A percentile compares a stretch with the other conserved stretches of the same genome.
phyloP scores from a whole-genome alignment of 2,113 vertebrate species.

The Corythoichthys intestinalis region DNA sequence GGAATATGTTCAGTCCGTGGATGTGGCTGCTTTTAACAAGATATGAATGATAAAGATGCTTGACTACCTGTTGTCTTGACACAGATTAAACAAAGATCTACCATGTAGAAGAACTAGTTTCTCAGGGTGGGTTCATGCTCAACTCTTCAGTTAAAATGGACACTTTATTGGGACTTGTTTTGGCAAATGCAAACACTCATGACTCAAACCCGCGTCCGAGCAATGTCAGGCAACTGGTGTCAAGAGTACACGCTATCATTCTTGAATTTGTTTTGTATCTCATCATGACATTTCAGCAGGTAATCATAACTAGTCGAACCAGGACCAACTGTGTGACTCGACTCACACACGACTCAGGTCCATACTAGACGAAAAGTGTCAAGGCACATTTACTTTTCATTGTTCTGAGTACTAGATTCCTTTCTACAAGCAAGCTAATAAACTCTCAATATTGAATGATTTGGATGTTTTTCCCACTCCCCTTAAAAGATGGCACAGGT shows the following conservation, averaged over 20 bases:
- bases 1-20: constrained; percentile 92
- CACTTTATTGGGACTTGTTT: not conserved
- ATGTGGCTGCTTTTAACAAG: constrained; percentile 96
- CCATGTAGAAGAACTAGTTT: not conserved
- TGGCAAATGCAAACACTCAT: not conserved
- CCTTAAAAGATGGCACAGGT: no score
- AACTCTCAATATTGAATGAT: constrained; percentile 25
- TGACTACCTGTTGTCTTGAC: not conserved
- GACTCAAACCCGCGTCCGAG: not conserved
- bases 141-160: not conserved
- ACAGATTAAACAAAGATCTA: not conserved
- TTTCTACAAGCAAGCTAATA: constrained; percentile 31
- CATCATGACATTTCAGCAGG: not conserved
- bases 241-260: not conserved
- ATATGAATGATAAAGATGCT: constrained; percentile 69
- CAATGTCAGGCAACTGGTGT: not conserved
- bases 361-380: constrained; percentile 3
- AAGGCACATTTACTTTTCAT: not conserved
- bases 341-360: not conserved
- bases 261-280: not conserved
- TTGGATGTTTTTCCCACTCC: no score
- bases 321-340: not conserved
- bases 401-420: constrained; percentile 1
- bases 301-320: not conserved
- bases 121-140: not conserved